Evolutionary conservation across 2,797 vertebrate species (phyloP), one percentile per base, ranked within the genome.

Genomic region (Xenentodon cancila): DNA sequence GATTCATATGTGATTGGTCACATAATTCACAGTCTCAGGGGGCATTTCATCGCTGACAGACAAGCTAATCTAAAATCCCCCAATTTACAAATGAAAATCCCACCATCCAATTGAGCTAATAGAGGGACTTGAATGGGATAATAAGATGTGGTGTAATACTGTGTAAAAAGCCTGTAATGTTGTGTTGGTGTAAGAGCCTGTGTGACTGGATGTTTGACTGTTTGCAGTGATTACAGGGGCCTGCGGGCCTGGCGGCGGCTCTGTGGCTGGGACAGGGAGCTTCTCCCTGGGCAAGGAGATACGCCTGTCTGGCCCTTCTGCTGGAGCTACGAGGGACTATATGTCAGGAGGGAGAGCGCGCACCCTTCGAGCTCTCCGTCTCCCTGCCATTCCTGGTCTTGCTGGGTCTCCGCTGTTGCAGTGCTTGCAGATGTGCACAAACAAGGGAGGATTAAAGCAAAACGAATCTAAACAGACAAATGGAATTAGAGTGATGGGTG

Each of bases 41-140:
- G 91, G 89, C 87, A 88, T 91, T 91, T 90, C 91, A 87, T 91
- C 75, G 81, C 91, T 89, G 89, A 90, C 91, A 88, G 90, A 92
- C 91, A 83, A 88, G 90, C 92, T 94, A 93, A 94, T 94, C 93
- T 94, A 88, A 93, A 93, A 93, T 93, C 92, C 92, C 89, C 89
- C 92, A 93, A 93, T 93, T 93, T 94, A 93, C 93, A 92, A 94
- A 94, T 92, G 92, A 89, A 94, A 94, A 93, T 93, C 93, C 92
- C 90, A 90, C 91, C 89, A 93, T 93, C 93, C 93, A 93, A 91
- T 94, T 94, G 93, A 92, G 93, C 93, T 93, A 93, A 93, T 94
- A 91, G 91, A 92, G 92, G 88, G 91, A 92, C 91, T 93, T 93
- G 90, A 94, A 93, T 93, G 83, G 93, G 92, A 93, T 94, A 93